phyloP scores from a whole-genome alignment of 1,140 invertebrate species.

The Pseudachorutes palmiensis region DNA sequence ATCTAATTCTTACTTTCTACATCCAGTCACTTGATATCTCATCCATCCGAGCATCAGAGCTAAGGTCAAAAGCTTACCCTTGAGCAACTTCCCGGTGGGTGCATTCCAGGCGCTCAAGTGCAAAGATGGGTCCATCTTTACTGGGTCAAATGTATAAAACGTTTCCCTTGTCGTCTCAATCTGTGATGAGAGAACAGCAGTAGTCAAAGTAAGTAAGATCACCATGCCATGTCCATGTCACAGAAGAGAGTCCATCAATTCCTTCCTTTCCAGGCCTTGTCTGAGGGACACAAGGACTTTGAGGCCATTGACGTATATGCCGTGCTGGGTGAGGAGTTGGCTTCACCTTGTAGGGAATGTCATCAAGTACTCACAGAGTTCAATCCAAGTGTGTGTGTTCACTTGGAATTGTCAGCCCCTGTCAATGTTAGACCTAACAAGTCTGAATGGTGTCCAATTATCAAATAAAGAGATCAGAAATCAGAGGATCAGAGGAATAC shows the following conservation, averaged over 20 bases:
- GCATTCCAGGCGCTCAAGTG: slow-evolving; percentile 73
- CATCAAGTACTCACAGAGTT: no score
- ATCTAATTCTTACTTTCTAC: neutral
- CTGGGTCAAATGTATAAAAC: slow-evolving; percentile 90
- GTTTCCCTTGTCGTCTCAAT: slow-evolving; percentile 64
- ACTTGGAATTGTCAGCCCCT: no score
- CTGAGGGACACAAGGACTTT: slow-evolving; percentile 70
- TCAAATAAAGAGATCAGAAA: no score
- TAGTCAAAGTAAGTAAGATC: slow-evolving; percentile 51
- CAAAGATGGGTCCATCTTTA: slow-evolving; percentile 56
- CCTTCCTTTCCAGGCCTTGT: slow-evolving; percentile 54
- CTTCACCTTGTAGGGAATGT: no score
- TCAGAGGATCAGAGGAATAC: no score
- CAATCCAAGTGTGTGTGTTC: no score
- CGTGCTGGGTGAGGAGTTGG: no score
- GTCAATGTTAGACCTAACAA: no score
- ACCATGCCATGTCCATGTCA: neutral
- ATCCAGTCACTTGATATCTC: neutral
- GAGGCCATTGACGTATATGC: slow-evolving; percentile 62
- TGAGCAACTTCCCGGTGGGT: slow-evolving; percentile 88
- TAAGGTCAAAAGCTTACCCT: slow-evolving; percentile 71
- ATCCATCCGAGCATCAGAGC: slow-evolving; percentile 47
- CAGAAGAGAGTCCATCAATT: neutral
- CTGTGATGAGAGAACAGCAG: slow-evolving; percentile 85
- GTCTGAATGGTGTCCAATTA: no score